A percentile compares a stretch with the other conserved stretches of the same genome.
phyloP scores from a whole-genome alignment of 2,797 vertebrate genomes.

The Semotilus atromaculatus region DNA sequence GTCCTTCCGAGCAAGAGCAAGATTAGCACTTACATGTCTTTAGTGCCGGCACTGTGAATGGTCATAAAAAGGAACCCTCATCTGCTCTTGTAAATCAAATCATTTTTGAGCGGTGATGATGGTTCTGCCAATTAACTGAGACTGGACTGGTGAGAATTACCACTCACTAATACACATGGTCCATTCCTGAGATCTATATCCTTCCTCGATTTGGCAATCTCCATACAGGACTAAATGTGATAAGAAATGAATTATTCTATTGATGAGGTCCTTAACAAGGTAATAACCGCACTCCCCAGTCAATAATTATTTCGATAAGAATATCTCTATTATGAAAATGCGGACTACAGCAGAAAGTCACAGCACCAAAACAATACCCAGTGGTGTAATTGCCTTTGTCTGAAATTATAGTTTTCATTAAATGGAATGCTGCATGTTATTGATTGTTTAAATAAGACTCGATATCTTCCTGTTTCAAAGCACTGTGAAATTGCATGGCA shows the following conservation, averaged over 20 bases:
- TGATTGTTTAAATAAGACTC: conserved; percentile 85
- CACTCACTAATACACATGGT: conserved; percentile 72
- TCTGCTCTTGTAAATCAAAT: conserved; percentile 64
- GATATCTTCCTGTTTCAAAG: conserved; percentile 79
- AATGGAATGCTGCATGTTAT: conserved; percentile 81
- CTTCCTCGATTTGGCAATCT: conserved; percentile 78
- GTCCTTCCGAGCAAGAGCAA: conserved; percentile 46
- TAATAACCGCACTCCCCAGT: conserved; percentile 80
- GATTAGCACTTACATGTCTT: conserved; percentile 59
- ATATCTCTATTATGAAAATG: conserved; percentile 84
- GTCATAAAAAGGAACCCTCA: conserved; percentile 40
- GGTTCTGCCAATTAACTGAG: conserved; percentile 68
- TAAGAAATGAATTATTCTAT: conserved; percentile 83
- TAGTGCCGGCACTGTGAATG: conserved; percentile 43
- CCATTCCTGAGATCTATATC: conserved; percentile 72
- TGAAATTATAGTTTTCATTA: conserved; percentile 88
- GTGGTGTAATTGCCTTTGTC: conserved; percentile 79
- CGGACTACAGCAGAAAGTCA: conserved; percentile 77
- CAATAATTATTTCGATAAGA: conserved; percentile 84
- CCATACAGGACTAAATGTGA: conserved; percentile 74
- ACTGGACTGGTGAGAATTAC: conserved; percentile 63
- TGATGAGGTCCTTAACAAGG: conserved; percentile 83
- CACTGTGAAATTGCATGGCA: conserved; percentile 77
- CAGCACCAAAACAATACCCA: conserved; percentile 79
- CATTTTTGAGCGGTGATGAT: conserved; percentile 59